phyloP scores from a whole-genome alignment of 1,140 invertebrate genomes.

The Tetramorium simillimum region DNA sequence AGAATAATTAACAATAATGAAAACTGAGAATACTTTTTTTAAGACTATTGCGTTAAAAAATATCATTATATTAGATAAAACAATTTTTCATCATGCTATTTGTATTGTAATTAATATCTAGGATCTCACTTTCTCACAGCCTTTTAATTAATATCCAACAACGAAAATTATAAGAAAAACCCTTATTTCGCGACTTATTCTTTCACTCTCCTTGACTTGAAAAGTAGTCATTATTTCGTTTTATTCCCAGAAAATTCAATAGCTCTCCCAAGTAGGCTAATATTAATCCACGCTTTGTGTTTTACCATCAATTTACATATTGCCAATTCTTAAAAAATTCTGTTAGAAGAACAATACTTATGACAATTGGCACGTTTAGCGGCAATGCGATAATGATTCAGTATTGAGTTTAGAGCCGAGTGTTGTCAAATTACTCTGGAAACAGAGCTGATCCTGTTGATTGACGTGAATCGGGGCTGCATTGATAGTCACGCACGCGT shows the following conservation, averaged over 20 bases:
- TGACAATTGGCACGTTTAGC: not conserved
- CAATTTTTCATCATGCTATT: not conserved
- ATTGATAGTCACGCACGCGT: not conserved
- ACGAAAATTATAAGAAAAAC: slow-evolving; percentile 15
- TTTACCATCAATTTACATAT: not conserved
- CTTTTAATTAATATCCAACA: slow-evolving; percentile 6
- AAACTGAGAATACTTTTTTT: not conserved
- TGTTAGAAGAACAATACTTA: not conserved
- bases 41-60: not conserved
- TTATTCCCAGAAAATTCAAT: slow-evolving; percentile 13
- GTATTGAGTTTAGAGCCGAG: not conserved
- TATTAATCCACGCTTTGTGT: not conserved
- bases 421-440: not conserved
- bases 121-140: slow-evolving; percentile 8
- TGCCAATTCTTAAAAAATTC: not conserved
- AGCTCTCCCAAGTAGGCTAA: not conserved
- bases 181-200: not conserved
- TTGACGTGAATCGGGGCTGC: not conserved
- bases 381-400: not conserved
- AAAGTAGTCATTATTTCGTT: not conserved
- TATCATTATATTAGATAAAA: not conserved
- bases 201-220: not conserved
- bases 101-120: slow-evolving; percentile 13
- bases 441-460: not conserved
- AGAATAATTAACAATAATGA: slow-evolving; percentile 13